Evolutionary conservation across 2,113 vertebrate genomes (phyloP), one percentile per base, ranked within the genome.

Genomic region (Ceyx margarethae): DNA sequence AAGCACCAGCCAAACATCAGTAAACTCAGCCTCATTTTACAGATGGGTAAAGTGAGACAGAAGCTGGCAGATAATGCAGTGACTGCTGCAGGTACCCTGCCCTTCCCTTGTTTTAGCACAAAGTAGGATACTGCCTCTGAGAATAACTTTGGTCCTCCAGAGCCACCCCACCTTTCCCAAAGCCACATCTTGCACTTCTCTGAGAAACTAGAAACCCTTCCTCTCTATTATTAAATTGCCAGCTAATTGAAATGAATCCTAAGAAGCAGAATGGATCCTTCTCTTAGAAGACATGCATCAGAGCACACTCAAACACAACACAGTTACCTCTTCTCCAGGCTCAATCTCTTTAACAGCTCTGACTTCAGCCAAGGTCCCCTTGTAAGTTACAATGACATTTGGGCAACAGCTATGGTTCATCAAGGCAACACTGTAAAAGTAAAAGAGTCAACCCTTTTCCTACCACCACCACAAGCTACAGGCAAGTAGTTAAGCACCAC

Each of bases 371-470:
- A 97, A 61, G 9, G 98, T 98, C 61, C 99, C 98, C 61, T 97
- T 98, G 90, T 98, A 99, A 23, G 99, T 99, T 86, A 99, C 98
- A 13, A 99, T 99, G 95, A 98, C 98, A 43, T 98, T 99, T 75
- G 99, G 98, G 48, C 98, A 98, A 83, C 99, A 99, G 96, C 99
- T 99, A 95, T 99, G 99, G 96, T 99, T 99, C 97, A 99, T 98
- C 79, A 99, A 78, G 0, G 99, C 99, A 69, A 99, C 98, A 25
- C 99, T 99, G 81, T 23, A 97, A 88, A 82, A 86, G 61, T 4
- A 93, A 50, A 73, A 81, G 77, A 87, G 77, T 25, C 46, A 67
- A 64, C 7, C 23, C 72, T 92, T 43, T n/a, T 16, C 46, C 37
- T 71, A 3, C 31, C 13, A 42, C 8, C 31, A 42, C 6, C 62